Percentiles rank a stretch among this genome's conserved stretches.
These are phyloP conservation scores for Drepanosiphum platanoidis DNA, from an alignment of 2,888 invertebrate species.

Conservation along the genomic window DNA sequence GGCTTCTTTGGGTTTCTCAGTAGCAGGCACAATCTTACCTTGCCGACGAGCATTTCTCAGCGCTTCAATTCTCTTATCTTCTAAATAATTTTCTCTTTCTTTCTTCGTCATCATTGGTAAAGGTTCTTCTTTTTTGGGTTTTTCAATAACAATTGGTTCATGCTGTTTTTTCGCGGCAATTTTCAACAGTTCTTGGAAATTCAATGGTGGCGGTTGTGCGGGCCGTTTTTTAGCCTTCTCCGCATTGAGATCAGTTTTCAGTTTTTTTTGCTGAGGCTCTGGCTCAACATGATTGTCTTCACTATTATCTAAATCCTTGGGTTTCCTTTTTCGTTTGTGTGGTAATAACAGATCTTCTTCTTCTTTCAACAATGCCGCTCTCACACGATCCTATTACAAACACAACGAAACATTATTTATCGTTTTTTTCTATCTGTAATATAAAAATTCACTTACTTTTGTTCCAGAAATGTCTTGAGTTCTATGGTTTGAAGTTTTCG, in stretches of 20 bases:
- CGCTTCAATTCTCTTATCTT: conserved; percentile 72
- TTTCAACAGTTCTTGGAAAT: conserved; percentile 81
- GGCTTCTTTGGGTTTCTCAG: conserved; percentile 34
- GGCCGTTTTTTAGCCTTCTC: conserved; percentile 71
- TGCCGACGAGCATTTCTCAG: conserved; percentile 57
- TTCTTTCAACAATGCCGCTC: conserved; percentile 77
- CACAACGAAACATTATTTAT: background rate
- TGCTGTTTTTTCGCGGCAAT: conserved; percentile 85
- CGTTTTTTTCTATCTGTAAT: background rate
- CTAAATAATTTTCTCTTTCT: conserved; percentile 79
- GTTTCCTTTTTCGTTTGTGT: conserved; percentile 73
- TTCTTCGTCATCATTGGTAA: conserved; percentile 83
- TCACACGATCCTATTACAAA: conserved; percentile 73
- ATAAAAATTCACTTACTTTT: conserved; percentile 68
- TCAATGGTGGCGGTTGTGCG: conserved; percentile 77
- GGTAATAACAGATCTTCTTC: conserved; percentile 79
- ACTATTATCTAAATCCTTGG: conserved; percentile 66
- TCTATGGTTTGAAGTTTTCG: conserved; percentile 65
- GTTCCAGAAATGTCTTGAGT: conserved; percentile 70
- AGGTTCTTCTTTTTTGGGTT: conserved; percentile 71
- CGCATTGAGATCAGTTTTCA: conserved; percentile 67
- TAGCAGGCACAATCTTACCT: conserved; percentile 16
- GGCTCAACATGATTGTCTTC: conserved; percentile 66
- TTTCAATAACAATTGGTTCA: conserved; percentile 77
- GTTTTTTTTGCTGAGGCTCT: conserved; percentile 68